A percentile compares a stretch with the other conserved stretches of the same genome.
Conservation (phyloP, 1,140 invertebrate genomes). For the Paraescarpia echinospica region DNA sequence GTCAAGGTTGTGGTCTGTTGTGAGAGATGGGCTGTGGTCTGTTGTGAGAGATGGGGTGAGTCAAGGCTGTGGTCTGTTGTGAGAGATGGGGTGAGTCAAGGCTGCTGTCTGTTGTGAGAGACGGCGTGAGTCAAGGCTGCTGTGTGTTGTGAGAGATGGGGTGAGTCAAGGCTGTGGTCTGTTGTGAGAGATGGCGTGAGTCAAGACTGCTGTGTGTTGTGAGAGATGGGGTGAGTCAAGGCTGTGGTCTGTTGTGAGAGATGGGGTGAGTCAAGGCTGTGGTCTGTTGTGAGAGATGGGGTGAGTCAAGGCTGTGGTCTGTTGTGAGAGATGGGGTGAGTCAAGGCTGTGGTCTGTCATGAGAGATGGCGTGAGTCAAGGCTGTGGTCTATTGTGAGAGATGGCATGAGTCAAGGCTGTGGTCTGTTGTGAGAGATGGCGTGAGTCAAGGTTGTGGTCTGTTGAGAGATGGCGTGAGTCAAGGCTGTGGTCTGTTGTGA, state of each 20-base stretch:
- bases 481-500: background rate
- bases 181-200: too few species aligned
- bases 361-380: too few species aligned
- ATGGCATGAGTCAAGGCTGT: too few species aligned
- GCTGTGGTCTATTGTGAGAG: background rate
- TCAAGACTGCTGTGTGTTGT: constrained; percentile 19
- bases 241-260: too few species aligned
- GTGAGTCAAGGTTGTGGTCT: background rate
- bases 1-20: constrained; percentile 11
- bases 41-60: too few species aligned
- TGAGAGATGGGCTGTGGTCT: too few species aligned
- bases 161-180: too few species aligned
- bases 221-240: constrained; percentile 55
- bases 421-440: background rate
- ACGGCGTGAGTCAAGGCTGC: too few species aligned
- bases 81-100: constrained; percentile 55
- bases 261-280: too few species aligned
- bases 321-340: too few species aligned
- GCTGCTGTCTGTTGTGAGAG: too few species aligned
- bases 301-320: too few species aligned
- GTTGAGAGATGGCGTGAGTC: background rate
- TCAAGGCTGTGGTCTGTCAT: background rate
- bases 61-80: constrained; percentile 20
- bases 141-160: constrained; percentile 50
- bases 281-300: constrained; percentile 50